These are phyloP conservation scores for Stegastes partitus DNA, from an alignment of 2,113 vertebrate genomes.

Conservation along the genomic window DNA sequence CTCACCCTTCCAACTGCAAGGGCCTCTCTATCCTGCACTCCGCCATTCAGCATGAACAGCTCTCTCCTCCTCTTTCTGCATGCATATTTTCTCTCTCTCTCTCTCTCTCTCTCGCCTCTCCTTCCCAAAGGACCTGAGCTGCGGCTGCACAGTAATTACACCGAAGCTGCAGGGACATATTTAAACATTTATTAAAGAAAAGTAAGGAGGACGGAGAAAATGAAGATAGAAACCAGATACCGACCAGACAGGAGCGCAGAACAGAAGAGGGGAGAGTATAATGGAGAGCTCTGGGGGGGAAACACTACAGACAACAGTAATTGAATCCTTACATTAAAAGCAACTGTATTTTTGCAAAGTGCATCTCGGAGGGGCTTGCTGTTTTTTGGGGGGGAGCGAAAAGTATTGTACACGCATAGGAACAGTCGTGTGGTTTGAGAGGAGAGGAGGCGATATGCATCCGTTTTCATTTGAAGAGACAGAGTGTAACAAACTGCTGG, in stretches of 20 bases:
- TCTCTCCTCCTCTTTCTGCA: constrained; percentile 50
- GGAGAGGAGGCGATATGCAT: constrained; percentile 31
- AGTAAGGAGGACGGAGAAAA: constrained; percentile 75
- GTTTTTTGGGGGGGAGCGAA: constrained; percentile 19
- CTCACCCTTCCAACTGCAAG: constrained; percentile 43
- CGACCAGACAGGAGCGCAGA: constrained; percentile 62
- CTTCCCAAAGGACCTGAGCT: constrained; percentile 72
- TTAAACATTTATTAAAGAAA: constrained; percentile 86
- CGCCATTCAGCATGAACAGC: constrained; percentile 55
- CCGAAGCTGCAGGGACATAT: constrained; percentile 82
- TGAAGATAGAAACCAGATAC: constrained; percentile 72
- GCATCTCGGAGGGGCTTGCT: constrained; percentile 10
- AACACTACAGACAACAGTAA: constrained; percentile 50
- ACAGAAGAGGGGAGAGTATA: constrained; percentile 26
- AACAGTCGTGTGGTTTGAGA: constrained; percentile 7
- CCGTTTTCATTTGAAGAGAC: constrained; percentile 39
- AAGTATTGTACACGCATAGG: neutral
- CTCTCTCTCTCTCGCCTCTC: constrained; percentile 18
- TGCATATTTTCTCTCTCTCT: constrained; percentile 18
- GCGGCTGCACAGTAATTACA: constrained; percentile 85
- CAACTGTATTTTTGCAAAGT: neutral
- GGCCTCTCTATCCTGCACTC: constrained; percentile 52
- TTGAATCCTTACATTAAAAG: constrained; percentile 65
- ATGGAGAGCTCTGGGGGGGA: constrained; percentile 51
- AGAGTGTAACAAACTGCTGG: constrained; percentile 24